Conservation (phyloP, 1,140 invertebrate genomes). For the Magallana gigas region DNA sequence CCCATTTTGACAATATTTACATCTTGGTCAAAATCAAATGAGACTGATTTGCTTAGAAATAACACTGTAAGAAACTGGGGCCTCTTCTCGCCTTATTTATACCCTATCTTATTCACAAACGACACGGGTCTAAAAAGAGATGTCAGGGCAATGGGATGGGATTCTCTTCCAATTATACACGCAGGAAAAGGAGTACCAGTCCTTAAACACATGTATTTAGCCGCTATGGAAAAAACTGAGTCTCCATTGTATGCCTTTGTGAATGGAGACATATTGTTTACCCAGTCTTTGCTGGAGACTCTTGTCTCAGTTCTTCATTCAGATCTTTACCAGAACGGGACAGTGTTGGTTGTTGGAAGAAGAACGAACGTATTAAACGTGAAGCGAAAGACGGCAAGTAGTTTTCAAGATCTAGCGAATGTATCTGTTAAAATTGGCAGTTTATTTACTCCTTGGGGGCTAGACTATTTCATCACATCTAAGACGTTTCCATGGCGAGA, state of each 20-base stretch:
- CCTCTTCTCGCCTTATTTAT: background rate
- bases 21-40: background rate
- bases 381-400: slow-evolving; percentile 37
- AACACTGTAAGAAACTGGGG: background rate
- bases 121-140: background rate
- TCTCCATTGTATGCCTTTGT: too few relatives aligned
- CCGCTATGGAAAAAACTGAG: too few relatives aligned
- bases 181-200: slow-evolving; percentile 45
- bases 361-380: slow-evolving; percentile 60
- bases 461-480: slow-evolving; percentile 65
- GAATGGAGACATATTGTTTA: slow-evolving; percentile 52
- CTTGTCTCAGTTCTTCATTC: slow-evolving; percentile 41
- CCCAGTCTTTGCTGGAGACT: slow-evolving; percentile 49
- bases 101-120: background rate
- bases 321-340: background rate
- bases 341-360: slow-evolving; percentile 53
- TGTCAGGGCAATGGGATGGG: slow-evolving; percentile 48
- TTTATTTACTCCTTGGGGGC: slow-evolving; percentile 55
- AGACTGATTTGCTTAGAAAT: background rate
- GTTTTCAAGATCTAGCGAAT: slow-evolving; percentile 27
- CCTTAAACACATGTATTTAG: too few relatives aligned
- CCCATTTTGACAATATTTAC: background rate
- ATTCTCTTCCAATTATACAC: slow-evolving; percentile 38
- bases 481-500: slow-evolving; percentile 59
- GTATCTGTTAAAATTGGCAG: slow-evolving; percentile 47